Evolutionary conservation across 2,113 vertebrate genomes (phyloP), one percentile per base, ranked within the genome.

Genomic region (Penelope pileata): DNA sequence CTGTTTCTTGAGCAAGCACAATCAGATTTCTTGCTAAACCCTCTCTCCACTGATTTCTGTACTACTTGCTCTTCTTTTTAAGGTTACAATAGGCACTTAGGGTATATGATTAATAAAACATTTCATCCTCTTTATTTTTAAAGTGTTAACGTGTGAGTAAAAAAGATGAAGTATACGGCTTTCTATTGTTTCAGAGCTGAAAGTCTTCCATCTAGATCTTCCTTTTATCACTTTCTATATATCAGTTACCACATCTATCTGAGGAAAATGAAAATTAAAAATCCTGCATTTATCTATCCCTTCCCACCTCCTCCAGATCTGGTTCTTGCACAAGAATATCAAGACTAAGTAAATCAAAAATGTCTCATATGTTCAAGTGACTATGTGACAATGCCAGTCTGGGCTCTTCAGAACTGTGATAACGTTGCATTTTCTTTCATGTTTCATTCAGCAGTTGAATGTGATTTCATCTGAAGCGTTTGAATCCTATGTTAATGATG

Each of bases 201-300:
- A 68, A 59, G 11, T 62, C 54, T 91, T 90, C 34, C 29, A 29
- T 62, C 23, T 77, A 83, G 94, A 70, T 7, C 58, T 83, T 66
- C 3, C 17, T 70, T n/a, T 90, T 83, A 60, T 68, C 47, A 10
- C 12, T 70, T 88, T 69, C 22, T 66, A 4, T 77, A 9, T 24
- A 45, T 32, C 19, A 70, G 27, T 76, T 91, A 74, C 40, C 2
- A 0, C 63, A 59, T 80, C 5, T 40, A 12, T 45, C 50, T 80
- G 42, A 63, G 23, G 34, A 80, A 77, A 96, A 84, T 42, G 7
- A 73, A 91, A 88, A 64, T 74, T 18, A 67, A 88, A 94, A 85
- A 27, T 4, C 30, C 16, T 74, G 10, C 22, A 32, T 80, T 80
- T 90, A 76, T 26, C 22, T 56, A 29, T 15, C 67, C 11, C 1